A percentile compares a stretch with the other conserved stretches of the same genome.
phyloP scores from a whole-genome alignment of 2,797 vertebrate species.

The Siniperca undulata region DNA sequence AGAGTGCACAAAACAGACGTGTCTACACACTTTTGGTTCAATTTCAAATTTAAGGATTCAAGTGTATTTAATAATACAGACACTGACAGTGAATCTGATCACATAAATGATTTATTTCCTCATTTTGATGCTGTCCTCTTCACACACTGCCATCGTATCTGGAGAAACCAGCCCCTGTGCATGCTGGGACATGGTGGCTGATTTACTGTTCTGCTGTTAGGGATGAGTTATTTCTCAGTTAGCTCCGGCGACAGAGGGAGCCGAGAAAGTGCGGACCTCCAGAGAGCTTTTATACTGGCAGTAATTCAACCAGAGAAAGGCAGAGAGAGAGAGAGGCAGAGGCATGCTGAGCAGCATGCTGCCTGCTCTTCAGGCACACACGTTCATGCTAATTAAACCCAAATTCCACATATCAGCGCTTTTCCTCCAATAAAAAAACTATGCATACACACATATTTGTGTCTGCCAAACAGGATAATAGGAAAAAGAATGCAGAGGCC shows the following conservation, averaged over 20 bases:
- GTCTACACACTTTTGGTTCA: conserved; percentile 3
- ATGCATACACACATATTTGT: not conserved
- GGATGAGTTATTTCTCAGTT: conserved; percentile 71
- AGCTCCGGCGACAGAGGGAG: conserved; percentile 57
- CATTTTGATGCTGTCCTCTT: conserved; percentile 39
- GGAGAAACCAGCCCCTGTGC: conserved; percentile 41
- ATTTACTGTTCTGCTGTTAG: conserved; percentile 59
- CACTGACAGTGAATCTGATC: conserved; percentile 14
- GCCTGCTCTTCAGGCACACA: conserved; percentile 57
- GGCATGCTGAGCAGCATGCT: conserved; percentile 43
- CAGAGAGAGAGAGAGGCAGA: conserved; percentile 22
- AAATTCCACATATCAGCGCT: conserved; percentile 72
- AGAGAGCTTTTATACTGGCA: conserved; percentile 59
- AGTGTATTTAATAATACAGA: conserved; percentile 11
- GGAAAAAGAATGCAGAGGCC: not conserved
- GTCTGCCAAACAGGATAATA: conserved; percentile 25
- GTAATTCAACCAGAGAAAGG: conserved; percentile 63
- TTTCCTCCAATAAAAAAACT: conserved; percentile 40
- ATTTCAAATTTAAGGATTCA: not conserved
- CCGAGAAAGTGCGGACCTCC: conserved; percentile 55
- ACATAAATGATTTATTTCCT: conserved; percentile 46
- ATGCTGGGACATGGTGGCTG: conserved; percentile 55
- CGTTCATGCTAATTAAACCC: conserved; percentile 65
- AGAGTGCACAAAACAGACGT: not conserved
- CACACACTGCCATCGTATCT: conserved; percentile 40